phyloP scores from a whole-genome alignment of 2,113 vertebrate genomes.

The Oxygymnocypris stewartii region DNA sequence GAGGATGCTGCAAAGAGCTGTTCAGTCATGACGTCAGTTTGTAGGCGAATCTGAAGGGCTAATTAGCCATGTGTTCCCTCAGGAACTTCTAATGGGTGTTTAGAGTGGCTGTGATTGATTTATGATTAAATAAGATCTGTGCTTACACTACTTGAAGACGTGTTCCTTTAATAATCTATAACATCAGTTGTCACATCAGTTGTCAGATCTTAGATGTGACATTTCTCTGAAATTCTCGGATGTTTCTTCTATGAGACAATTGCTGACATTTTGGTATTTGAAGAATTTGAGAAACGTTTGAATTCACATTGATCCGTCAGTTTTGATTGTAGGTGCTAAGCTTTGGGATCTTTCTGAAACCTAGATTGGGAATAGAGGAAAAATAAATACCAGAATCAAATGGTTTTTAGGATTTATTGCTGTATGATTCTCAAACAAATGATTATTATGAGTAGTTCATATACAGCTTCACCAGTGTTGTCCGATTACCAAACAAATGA shows the following conservation, averaged over 20 bases:
- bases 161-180: not conserved
- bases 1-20: not conserved
- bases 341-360: slow-evolving; percentile 1
- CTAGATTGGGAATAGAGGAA: not conserved
- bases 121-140: slow-evolving; percentile 3
- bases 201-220: not conserved
- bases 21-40: not conserved
- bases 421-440: not conserved
- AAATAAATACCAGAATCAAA: not conserved
- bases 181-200: not conserved
- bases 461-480: not conserved
- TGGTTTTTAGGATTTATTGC: not conserved
- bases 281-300: not conserved
- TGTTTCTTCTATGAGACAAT: not conserved
- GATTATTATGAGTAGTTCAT: not conserved
- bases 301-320: not conserved
- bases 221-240: not conserved
- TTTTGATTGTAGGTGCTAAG: not conserved
- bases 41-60: not conserved
- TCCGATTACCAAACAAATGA: not conserved
- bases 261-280: not conserved
- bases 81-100: not conserved
- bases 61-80: not conserved
- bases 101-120: not conserved
- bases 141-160: not conserved